Evolutionary conservation across 2,113 vertebrate genomes (phyloP).

Genomic region (Leptocoma aspasia): DNA sequence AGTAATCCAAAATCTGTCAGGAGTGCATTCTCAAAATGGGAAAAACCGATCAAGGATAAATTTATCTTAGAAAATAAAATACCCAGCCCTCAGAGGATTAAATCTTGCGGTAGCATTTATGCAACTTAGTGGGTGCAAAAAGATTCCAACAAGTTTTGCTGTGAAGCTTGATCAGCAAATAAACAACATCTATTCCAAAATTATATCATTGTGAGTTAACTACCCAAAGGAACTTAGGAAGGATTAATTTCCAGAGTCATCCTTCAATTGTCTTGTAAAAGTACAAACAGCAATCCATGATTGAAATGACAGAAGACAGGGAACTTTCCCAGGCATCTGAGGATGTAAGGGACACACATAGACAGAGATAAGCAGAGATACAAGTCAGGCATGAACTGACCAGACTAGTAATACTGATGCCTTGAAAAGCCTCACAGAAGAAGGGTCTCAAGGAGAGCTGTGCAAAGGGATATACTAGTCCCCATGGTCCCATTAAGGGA

Average conservation of each 20-base stretch:
- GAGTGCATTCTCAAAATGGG: neutral
- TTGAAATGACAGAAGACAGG: neutral
- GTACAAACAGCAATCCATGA: neutral
- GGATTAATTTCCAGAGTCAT: neutral
- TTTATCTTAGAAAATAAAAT: neutral
- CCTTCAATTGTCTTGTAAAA: neutral
- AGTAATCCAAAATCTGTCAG: neutral
- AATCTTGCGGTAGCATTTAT: neutral
- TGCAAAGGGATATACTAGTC: neutral
- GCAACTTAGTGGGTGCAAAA: neutral
- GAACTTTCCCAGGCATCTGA: neutral
- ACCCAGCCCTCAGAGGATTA: neutral
- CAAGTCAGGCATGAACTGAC: neutral
- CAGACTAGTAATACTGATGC: neutral
- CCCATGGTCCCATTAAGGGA: neutral
- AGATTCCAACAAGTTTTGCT: neutral
- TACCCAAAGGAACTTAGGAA: neutral
- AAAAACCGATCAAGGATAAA: neutral
- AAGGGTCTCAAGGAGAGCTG: neutral
- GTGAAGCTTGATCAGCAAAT: neutral
- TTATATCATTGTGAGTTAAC: neutral
- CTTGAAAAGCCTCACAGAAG: neutral
- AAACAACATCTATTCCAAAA: neutral
- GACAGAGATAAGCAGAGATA: neutral
- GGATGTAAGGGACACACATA: neutral